A percentile compares a stretch with the other conserved stretches of the same genome.
Evolutionary conservation across 2,888 invertebrate species (phyloP).

Genomic region (Melikaiella ostensackeni): DNA sequence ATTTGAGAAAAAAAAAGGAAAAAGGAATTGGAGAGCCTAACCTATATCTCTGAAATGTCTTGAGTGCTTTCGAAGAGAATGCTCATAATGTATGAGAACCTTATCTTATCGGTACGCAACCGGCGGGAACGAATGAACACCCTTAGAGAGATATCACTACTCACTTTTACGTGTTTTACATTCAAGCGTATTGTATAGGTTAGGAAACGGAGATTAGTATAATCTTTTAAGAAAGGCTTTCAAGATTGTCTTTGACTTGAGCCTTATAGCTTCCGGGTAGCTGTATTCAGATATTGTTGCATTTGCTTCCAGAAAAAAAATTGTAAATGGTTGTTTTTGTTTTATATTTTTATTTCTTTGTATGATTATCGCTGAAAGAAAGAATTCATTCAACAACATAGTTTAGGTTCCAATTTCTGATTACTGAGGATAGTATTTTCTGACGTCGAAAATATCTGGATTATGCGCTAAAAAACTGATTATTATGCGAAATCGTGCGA

Average conservation of each 20-base stretch:
- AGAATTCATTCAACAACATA: not conserved
- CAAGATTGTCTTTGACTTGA: not conserved
- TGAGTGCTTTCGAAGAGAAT: slow-evolving; percentile 38
- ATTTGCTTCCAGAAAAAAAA: not conserved
- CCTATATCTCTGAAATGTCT: slow-evolving; percentile 28
- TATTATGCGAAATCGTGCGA: too few species aligned
- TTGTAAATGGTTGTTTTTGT: not conserved
- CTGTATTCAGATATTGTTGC: not conserved
- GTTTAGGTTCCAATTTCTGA: not conserved
- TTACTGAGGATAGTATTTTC: too few species aligned
- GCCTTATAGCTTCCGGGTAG: not conserved
- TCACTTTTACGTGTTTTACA: slow-evolving; percentile 37
- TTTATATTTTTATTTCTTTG: not conserved
- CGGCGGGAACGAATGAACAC: slow-evolving; percentile 34
- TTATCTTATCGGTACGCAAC: slow-evolving; percentile 35
- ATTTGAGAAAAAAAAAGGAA: not conserved
- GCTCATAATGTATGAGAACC: slow-evolving; percentile 33
- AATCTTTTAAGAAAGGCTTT: slow-evolving; percentile 20
- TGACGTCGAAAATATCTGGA: too few species aligned
- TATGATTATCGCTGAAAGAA: not conserved
- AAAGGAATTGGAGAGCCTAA: not conserved
- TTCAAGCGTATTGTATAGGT: slow-evolving; percentile 25
- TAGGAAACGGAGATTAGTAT: slow-evolving; percentile 27
- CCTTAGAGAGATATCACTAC: slow-evolving; percentile 31
- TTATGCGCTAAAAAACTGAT: too few species aligned